phyloP scores from a whole-genome alignment of 2,113 vertebrate species.

The Thomomys bottae region DNA sequence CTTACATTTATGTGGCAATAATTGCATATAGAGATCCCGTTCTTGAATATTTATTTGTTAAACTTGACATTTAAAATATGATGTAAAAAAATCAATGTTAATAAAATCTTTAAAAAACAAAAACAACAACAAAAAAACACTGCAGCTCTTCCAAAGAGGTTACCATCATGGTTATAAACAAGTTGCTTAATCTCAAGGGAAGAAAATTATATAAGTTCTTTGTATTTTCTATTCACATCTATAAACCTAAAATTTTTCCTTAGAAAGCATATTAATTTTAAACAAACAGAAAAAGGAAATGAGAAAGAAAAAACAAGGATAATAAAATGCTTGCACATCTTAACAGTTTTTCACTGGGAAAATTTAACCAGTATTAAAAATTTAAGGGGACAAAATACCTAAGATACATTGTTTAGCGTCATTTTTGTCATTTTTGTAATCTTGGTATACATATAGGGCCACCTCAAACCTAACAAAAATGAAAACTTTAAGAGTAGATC shows the following conservation, averaged over 20 bases:
- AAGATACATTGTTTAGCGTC: neutral
- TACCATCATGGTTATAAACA: neutral
- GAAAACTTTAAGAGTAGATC: neutral
- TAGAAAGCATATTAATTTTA: constrained; percentile 19
- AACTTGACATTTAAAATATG: too few relatives aligned
- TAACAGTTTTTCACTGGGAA: neutral
- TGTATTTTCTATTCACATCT: constrained; percentile 9
- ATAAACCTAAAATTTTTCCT: constrained; percentile 23
- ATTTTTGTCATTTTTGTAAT: neutral
- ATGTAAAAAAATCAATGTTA: too few relatives aligned
- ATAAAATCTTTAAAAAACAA: too few relatives aligned
- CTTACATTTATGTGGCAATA: too few relatives aligned
- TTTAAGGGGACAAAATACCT: neutral
- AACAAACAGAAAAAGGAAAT: neutral
- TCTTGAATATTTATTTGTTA: too few relatives aligned
- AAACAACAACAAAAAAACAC: too few relatives aligned
- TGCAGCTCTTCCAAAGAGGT: neutral
- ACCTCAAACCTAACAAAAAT: constrained; percentile 34
- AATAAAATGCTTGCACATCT: constrained; percentile 20
- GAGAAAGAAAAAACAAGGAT: neutral
- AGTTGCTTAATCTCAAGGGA: too few relatives aligned
- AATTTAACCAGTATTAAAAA: constrained; percentile 34
- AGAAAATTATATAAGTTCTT: neutral
- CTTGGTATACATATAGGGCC: neutral
- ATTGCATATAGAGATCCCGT: too few relatives aligned